Evolutionary conservation across 2,888 invertebrate species (phyloP).

Genomic region (Gnatocerus cornutus): DNA sequence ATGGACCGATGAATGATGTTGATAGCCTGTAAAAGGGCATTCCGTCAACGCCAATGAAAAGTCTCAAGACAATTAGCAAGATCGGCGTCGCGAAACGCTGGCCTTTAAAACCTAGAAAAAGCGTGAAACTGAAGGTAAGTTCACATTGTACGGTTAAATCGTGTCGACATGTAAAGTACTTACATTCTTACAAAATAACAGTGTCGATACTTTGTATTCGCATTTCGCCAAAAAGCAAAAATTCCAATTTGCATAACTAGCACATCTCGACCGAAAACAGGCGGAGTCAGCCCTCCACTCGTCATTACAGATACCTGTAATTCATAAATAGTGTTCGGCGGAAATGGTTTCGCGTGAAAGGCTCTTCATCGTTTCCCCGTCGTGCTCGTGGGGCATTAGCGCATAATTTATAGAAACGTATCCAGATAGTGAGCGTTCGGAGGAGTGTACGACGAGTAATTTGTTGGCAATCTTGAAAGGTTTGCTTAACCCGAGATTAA

Average conservation of each 20-base stretch:
- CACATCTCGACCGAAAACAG: constrained; percentile 8
- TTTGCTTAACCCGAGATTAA: constrained; percentile 74
- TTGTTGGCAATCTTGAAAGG: constrained; percentile 72
- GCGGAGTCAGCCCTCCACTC: constrained; percentile 1
- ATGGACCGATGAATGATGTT: constrained; percentile 14
- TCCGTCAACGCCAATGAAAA: constrained; percentile 2
- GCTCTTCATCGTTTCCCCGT: constrained; percentile 30
- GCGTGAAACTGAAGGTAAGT: too few species aligned
- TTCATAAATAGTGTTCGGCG: constrained; percentile 30
- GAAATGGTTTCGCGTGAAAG: constrained; percentile 42
- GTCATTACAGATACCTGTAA: constrained; percentile 20
- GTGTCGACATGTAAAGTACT: too few species aligned
- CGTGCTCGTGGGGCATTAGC: constrained; percentile 58
- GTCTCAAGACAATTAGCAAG: background rate
- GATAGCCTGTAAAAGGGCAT: constrained; percentile 19
- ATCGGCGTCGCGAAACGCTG: too few species aligned
- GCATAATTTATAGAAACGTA: constrained; percentile 58
- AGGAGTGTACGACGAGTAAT: constrained; percentile 68
- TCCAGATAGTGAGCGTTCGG: constrained; percentile 50
- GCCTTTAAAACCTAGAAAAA: too few species aligned
- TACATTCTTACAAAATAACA: too few species aligned
- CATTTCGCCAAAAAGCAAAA: constrained; percentile 1
- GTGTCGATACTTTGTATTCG: background rate
- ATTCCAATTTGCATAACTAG: constrained; percentile 2
- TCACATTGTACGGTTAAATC: too few species aligned